A percentile compares a stretch with the other conserved stretches of the same genome.
Conservation (phyloP, 1,140 invertebrate species). For the Battus philenor region DNA sequence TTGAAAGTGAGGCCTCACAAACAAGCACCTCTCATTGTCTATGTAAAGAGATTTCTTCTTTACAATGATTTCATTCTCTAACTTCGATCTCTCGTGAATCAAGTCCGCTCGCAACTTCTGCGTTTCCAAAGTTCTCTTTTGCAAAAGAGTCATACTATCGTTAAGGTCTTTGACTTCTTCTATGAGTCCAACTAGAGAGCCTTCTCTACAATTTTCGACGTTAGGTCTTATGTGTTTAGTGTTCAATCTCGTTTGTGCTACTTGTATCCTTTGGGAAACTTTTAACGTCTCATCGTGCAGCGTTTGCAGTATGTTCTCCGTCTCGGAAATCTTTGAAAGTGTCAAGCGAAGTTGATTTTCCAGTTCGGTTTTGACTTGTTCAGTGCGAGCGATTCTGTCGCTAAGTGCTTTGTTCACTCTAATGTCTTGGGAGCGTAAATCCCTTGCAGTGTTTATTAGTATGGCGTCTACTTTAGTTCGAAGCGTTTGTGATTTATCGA, state of each 20-base stretch:
- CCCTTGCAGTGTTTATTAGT: conserved; percentile 79
- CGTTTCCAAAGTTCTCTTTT: conserved; percentile 77
- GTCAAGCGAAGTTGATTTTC: conserved; percentile 79
- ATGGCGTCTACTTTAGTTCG: conserved; percentile 78
- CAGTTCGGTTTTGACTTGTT: conserved; percentile 79
- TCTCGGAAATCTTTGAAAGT: conserved; percentile 78
- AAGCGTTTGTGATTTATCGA: conserved; percentile 75
- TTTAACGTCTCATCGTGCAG: conserved; percentile 79
- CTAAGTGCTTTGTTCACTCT: conserved; percentile 80
- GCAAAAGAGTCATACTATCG: conserved; percentile 78
- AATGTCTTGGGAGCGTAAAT: conserved; percentile 83
- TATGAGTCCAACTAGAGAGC: conserved; percentile 79
- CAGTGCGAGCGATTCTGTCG: conserved; percentile 78
- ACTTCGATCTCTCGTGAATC: conserved; percentile 75
- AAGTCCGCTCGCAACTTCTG: conserved; percentile 78
- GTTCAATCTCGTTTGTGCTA: conserved; percentile 84
- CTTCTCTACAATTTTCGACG: conserved; percentile 84
- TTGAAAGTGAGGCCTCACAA: conserved; percentile 80
- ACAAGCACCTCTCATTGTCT: conserved; percentile 80
- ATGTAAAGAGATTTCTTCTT: conserved; percentile 83
- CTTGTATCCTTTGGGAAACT: conserved; percentile 82
- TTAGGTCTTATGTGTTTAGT: conserved; percentile 79
- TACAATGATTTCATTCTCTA: conserved; percentile 83
- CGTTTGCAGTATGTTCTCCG: conserved; percentile 81
- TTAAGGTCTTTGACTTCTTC: conserved; percentile 81